Evolutionary conservation across 2,888 invertebrate genomes (phyloP).

Genomic region (Lutraria lutraria): DNA sequence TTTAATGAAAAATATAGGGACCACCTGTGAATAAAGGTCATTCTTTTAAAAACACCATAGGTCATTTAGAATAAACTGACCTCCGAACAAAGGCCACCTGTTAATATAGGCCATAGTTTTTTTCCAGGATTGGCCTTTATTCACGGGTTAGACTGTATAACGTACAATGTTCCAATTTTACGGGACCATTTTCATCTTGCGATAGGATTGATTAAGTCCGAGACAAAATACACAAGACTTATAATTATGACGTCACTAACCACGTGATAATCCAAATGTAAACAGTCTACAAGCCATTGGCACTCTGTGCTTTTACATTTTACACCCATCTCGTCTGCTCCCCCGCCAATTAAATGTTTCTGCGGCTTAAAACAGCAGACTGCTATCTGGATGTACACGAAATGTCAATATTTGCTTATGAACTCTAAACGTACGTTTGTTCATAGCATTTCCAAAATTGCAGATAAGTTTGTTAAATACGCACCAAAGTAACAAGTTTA

Average conservation of each 20-base stretch:
- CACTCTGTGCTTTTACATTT: not conserved
- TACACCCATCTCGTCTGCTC: conserved; percentile 14
- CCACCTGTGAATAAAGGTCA: no score
- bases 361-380: not conserved
- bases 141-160: no score
- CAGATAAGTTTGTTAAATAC: not conserved
- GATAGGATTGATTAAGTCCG: no score
- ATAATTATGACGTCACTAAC: not conserved
- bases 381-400: not conserved
- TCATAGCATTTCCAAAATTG: not conserved
- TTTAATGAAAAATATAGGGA: no score
- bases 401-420: conserved; percentile 6
- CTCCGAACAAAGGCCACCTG: no score
- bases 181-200: no score
- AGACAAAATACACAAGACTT: not conserved
- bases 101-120: no score
- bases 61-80: no score
- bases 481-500: not conserved
- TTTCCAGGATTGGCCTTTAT: no score
- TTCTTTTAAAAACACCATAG: no score
- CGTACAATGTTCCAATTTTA: no score
- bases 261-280: not conserved
- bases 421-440: not conserved
- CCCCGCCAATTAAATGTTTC: conserved; percentile 4
- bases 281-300: conserved; percentile 3